Evolutionary conservation across 1,140 invertebrate genomes (phyloP), one percentile per base, ranked within the genome.

Genomic region (Heliconius eleuchia): DNA sequence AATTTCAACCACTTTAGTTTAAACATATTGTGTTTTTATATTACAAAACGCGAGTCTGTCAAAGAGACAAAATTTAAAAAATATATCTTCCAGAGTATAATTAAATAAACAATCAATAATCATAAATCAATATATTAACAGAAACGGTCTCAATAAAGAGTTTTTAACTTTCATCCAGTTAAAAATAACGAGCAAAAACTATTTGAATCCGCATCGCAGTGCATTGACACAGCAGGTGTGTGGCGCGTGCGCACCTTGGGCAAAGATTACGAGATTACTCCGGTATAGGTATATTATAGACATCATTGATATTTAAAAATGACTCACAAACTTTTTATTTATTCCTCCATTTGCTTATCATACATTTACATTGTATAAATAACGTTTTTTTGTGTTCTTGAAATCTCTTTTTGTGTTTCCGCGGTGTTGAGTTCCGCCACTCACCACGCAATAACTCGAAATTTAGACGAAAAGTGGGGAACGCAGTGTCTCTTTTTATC

Each of bases 171-270:
- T 76, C 57, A 57, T 73, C 60, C 55, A 74, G 57, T 77, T 55
- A 52, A 71, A 74, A 80, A 77, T 80, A 80, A 80, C 74, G 79
- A 80, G 79, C 79, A 80, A 80, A 80, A 80, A 80, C 79, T 60
- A 77, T 57, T 81, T 78, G 80, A 84, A 82, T 83, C 78, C 76
- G 76, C 72, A 74, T 76, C 76, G 74, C 72, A 74, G 88, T 85
- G 77, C 88, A 78, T 87, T 86, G 87, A 88, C 88, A 83, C 85
- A 74, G 88, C 87, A 90, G 89, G 89, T 90, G 89, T 82, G 80
- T 71, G 83, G 80, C 82, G 81, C 85, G 84, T 82, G 82, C 83
- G 81, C 80, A 78, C 81, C 85, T 79, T 80, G 80, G 82, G 79
- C 84, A 79, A 84, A 86, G 84, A 86, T 86, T 80, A 84, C 79